These are phyloP conservation scores for Aphidoletes aphidimyza DNA, from an alignment of 2,888 invertebrate genomes.

Conservation along the genomic window DNA sequence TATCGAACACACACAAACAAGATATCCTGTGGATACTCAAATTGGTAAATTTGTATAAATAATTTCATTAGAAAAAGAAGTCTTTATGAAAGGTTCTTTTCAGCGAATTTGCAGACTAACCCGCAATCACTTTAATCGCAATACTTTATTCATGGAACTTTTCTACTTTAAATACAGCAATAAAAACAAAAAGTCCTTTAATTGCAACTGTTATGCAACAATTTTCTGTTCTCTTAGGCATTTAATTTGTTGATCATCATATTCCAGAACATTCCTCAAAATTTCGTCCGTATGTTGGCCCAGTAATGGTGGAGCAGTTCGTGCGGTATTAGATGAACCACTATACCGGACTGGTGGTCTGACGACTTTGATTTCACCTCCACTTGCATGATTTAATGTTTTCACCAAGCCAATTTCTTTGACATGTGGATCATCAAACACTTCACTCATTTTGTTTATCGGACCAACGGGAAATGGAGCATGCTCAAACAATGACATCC, in stretches of 20 bases:
- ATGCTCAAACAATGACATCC: constrained; percentile 77
- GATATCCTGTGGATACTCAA: too few species aligned
- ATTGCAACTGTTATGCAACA: too few species aligned
- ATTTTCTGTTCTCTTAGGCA: constrained; percentile 62
- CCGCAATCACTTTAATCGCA: too few species aligned
- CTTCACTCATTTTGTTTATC: constrained; percentile 85
- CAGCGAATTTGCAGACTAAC: too few species aligned
- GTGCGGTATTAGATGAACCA: constrained; percentile 75
- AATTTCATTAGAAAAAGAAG: too few species aligned
- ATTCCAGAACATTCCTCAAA: constrained; percentile 74
- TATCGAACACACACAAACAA: too few species aligned
- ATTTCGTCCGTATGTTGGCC: constrained; percentile 90
- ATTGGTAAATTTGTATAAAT: too few species aligned
- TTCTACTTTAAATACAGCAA: too few species aligned
- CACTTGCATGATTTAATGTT: constrained; percentile 75
- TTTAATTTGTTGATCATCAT: constrained; percentile 71
- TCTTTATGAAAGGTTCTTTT: too few species aligned
- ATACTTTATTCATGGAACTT: too few species aligned
- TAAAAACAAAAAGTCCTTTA: too few species aligned
- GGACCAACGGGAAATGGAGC: constrained; percentile 89
- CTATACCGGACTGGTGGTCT: constrained; percentile 89
- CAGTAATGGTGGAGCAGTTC: constrained; percentile 82
- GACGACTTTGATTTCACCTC: constrained; percentile 79
- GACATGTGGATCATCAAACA: constrained; percentile 90
- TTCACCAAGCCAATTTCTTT: constrained; percentile 77